Evolutionary conservation across 2,888 invertebrate genomes (phyloP).

Genomic region (Tyria jacobaeae): DNA sequence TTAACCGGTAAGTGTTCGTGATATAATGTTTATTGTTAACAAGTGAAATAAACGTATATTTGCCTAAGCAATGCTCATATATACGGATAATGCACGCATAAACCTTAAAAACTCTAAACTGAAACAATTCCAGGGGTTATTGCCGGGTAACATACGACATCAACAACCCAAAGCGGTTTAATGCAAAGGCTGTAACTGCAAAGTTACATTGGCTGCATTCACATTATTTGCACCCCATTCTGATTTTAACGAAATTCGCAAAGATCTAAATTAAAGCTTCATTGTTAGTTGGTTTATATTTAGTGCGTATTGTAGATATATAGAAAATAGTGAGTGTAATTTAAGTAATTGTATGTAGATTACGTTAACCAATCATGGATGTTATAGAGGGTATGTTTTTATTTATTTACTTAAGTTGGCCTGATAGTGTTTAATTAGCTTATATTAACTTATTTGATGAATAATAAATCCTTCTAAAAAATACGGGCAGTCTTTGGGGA

Average conservation of each 20-base stretch:
- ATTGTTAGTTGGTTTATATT: neutral
- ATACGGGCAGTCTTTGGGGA: too few relatives aligned
- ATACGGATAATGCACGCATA: neutral
- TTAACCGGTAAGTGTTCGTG: neutral
- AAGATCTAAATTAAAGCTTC: neutral
- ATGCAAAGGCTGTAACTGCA: neutral
- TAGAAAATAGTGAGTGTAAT: neutral
- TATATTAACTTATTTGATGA: too few relatives aligned
- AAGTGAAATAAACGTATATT: neutral
- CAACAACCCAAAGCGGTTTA: too few relatives aligned
- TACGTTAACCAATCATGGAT: neutral
- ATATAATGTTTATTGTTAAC: neutral
- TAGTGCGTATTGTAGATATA: neutral
- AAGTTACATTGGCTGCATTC: constrained; percentile 20
- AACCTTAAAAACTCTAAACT: neutral
- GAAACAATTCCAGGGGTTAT: neutral
- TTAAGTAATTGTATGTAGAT: neutral
- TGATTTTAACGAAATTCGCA: constrained; percentile 15
- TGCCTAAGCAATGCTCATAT: neutral
- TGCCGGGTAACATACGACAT: neutral
- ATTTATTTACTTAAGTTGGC: too few relatives aligned
- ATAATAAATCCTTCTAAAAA: too few relatives aligned
- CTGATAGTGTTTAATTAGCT: too few relatives aligned
- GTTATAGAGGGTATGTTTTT: too few relatives aligned
- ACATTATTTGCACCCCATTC: constrained; percentile 16